phyloP scores from a whole-genome alignment of 2,797 vertebrate genomes.

The Sardinella longiceps region DNA sequence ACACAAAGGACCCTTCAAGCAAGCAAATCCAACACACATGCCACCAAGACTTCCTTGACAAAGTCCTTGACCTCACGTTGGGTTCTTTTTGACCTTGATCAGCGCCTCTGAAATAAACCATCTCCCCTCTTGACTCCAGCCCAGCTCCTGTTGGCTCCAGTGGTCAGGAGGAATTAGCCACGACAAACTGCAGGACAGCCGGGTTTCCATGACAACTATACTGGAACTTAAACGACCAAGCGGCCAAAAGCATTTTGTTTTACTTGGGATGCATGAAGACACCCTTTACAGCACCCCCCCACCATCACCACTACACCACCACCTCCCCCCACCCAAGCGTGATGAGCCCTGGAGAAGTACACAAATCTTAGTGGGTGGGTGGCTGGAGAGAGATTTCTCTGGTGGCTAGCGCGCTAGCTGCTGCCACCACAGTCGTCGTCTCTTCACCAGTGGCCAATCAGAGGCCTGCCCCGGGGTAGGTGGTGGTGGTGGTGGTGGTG shows the following conservation, averaged over 20 bases:
- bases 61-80: not conserved
- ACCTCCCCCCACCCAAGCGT: slow-evolving; percentile 27
- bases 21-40: not conserved
- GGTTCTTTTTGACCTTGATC: not conserved
- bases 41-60: not conserved
- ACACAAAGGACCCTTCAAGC: not conserved
- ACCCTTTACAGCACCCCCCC: not conserved
- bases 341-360: slow-evolving; percentile 62
- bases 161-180: not conserved
- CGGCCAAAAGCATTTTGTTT: not conserved
- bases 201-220: too few species aligned
- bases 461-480: slow-evolving; percentile 16
- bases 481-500: not conserved
- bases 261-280: not conserved
- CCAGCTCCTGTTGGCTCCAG: slow-evolving; percentile 5
- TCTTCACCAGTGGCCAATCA: slow-evolving; percentile 42
- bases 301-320: not conserved
- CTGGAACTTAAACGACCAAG: not conserved
- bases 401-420: slow-evolving; percentile 56
- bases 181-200: slow-evolving; percentile 12
- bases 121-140: not conserved
- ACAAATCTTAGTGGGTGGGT: not conserved
- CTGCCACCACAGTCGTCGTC: slow-evolving; percentile 55
- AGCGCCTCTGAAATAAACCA: not conserved
- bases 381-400: slow-evolving; percentile 43